Evolutionary conservation across 1,140 invertebrate species (phyloP), one percentile per base, ranked within the genome.

Genomic region (Chironomus tepperi): DNA sequence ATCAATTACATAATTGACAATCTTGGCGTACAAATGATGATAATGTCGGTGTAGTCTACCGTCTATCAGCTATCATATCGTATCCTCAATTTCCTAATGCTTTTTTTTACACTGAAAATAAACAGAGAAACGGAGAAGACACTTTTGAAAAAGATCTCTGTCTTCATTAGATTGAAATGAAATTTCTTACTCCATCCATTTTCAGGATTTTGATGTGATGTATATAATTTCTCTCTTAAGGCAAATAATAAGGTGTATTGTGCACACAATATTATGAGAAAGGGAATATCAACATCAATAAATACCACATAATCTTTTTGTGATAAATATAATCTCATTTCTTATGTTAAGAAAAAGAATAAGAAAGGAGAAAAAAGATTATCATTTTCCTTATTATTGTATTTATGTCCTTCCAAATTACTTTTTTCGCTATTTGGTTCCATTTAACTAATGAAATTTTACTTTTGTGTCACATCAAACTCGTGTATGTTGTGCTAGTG

Each of bases 221-320:
- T 5, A 34, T 34, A 34, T 34, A 34, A 34, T 34, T 34, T 34
- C 24, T 34, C 24, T 34, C 24, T 34, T 34, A 34, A 57, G 47
- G 47, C 12, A 57, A 57, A 57, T 57, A 57, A 57, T 57, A 57
- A 57, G n/a, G 47, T 12, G 47, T n/a, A 57, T 57, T 57, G 47
- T 34, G 5, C 24, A 34, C 24, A 34, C 5, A 34, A 34, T 34
- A 34, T 34, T 34, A 34, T 34, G 24, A 34, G 24, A 34, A 34
- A 34, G 24, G 24, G 24, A 57, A 70, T 70, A 70, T 70, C 65
- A 70, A 70, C 65, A 70, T 70, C 65, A 70, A 70, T 70, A 70
- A 70, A 70, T 70, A 70, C 65, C 65, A 70, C 65, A 70, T 70
- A 70, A 70, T 70, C 65, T 70, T 16, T 70, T 70, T 70, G 65